Evolutionary conservation across 1,140 invertebrate genomes (phyloP).

Genomic region (Drusus annulatus): DNA sequence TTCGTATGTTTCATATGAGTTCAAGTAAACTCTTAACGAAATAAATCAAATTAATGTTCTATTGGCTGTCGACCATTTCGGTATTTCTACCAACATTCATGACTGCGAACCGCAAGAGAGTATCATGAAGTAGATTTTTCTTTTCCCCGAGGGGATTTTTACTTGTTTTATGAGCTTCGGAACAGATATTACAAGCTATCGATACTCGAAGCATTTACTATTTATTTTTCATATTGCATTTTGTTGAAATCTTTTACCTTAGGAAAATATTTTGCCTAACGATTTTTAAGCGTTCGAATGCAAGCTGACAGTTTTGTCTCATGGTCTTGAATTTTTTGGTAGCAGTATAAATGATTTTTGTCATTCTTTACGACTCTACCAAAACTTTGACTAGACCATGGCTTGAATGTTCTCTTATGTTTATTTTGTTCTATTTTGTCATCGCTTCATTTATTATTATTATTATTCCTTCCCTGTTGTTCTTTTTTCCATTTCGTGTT

Average conservation of each 20-base stretch:
- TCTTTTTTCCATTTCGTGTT: no score
- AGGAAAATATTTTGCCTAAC: no score
- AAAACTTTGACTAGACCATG: no score
- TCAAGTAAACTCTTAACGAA: slow-evolving; percentile 50
- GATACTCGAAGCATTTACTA: not conserved
- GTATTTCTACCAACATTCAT: slow-evolving; percentile 12
- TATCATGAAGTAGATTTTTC: slow-evolving; percentile 21
- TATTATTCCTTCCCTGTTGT: no score
- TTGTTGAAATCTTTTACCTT: not conserved
- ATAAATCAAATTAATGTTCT: slow-evolving; percentile 58
- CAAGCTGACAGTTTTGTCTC: no score
- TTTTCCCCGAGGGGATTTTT: slow-evolving; percentile 4
- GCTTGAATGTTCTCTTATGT: no score
- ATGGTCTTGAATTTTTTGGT: no score
- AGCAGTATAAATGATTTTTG: no score
- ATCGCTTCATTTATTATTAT: no score
- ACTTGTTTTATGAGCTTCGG: slow-evolving; percentile 10
- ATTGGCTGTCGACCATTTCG: slow-evolving; percentile 51
- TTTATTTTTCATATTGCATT: not conserved
- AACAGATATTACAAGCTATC: slow-evolving; percentile 13
- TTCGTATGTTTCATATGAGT: slow-evolving; percentile 43
- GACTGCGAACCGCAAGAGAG: not conserved
- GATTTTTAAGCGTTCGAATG: no score
- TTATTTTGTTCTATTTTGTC: no score
- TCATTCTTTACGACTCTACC: no score